A percentile compares a stretch with the other conserved stretches of the same genome.
Conservation (phyloP, 2,797 vertebrate species). For the Muscicapa comitata region DNA sequence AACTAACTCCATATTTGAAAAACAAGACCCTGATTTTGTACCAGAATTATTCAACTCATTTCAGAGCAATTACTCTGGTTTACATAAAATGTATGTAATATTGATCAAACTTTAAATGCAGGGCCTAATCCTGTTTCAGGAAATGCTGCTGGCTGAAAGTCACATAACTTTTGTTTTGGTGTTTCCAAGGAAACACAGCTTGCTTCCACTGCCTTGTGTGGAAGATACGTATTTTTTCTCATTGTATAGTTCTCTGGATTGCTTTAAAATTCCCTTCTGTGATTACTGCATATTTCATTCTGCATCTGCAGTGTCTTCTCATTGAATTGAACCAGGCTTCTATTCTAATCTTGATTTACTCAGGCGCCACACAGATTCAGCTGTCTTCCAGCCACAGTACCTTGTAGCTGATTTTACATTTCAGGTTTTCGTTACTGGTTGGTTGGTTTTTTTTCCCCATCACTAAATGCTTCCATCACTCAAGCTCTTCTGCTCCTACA, state of each 20-base stretch:
- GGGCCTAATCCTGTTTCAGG: not conserved
- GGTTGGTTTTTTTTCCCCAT: not conserved
- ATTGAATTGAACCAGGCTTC: not conserved
- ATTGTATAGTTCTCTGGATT: not conserved
- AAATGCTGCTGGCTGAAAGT: constrained; percentile 43
- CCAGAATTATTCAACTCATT: not conserved
- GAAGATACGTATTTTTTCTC: constrained; percentile 31
- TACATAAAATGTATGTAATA: not conserved
- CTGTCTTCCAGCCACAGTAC: not conserved
- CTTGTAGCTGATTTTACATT: not conserved
- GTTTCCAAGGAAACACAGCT: constrained; percentile 55
- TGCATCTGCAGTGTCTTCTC: not conserved
- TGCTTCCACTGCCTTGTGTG: not conserved
- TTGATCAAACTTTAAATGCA: not conserved
- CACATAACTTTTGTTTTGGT: constrained; percentile 54
- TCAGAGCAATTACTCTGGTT: not conserved
- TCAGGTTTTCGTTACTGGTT: not conserved
- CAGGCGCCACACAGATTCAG: not conserved
- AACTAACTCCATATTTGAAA: not conserved
- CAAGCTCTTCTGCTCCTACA: not conserved
- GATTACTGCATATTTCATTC: constrained; percentile 16
- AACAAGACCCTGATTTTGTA: not conserved
- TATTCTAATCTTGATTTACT: not conserved
- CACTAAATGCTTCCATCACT: not conserved
- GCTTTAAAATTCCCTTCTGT: constrained; percentile 22